Evolutionary conservation across 2,113 vertebrate species (phyloP).

Genomic region (Elephantulus edwardii): DNA sequence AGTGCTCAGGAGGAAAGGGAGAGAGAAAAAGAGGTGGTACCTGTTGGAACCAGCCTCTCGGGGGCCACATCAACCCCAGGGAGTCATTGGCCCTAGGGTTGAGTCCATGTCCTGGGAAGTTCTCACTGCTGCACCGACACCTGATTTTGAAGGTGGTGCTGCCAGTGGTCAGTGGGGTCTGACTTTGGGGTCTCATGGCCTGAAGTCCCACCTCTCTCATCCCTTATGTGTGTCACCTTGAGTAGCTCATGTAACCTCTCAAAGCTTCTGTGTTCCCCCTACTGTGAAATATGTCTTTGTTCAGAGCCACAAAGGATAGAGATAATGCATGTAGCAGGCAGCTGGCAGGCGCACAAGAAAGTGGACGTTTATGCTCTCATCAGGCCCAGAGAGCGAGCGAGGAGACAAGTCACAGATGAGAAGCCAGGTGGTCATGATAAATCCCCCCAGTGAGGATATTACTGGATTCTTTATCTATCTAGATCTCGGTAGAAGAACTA

Average conservation of each 20-base stretch:
- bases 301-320: neutral
- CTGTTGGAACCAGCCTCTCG: neutral
- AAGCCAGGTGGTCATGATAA: neutral
- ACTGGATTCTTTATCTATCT: neutral
- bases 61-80: neutral
- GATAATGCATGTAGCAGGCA: neutral
- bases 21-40: neutral
- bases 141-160: neutral
- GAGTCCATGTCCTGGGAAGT: neutral
- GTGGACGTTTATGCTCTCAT: neutral
- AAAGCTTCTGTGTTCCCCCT: neutral
- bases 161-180: neutral
- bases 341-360: neutral
- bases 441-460: neutral
- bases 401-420: neutral
- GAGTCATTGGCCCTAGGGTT: neutral
- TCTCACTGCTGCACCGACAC: neutral
- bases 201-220: neutral
- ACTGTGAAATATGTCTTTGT: neutral
- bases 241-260: neutral
- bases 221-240: neutral
- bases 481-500: neutral
- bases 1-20: neutral
- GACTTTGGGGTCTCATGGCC: neutral
- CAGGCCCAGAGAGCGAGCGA: neutral